phyloP scores from a whole-genome alignment of 2,113 vertebrate species.

The Trochalopteron elliotii region DNA sequence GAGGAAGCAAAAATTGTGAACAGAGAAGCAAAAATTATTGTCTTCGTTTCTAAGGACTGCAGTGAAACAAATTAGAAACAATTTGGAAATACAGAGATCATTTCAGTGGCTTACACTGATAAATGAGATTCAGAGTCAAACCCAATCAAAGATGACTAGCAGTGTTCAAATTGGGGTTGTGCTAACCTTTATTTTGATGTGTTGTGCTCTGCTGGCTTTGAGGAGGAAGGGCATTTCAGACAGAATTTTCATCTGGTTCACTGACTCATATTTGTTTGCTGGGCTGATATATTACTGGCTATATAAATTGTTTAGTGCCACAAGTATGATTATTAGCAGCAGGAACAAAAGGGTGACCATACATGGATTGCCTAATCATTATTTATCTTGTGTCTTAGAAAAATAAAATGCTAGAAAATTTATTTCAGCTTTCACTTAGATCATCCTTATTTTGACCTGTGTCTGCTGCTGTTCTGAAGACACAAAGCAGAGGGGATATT shows the following conservation, averaged over 20 bases:
- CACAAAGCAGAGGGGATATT: background rate
- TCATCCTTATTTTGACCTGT: background rate
- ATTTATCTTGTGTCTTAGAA: background rate
- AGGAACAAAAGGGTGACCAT: background rate
- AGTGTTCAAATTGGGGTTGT: background rate
- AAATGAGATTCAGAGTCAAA: slow-evolving; percentile 8
- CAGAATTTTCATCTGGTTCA: slow-evolving; percentile 13
- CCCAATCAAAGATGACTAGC: background rate
- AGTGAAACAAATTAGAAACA: background rate
- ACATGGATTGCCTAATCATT: background rate
- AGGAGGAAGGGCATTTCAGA: background rate
- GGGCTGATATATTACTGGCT: background rate
- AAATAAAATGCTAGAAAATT: slow-evolving; percentile 1
- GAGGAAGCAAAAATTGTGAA: background rate
- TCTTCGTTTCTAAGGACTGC: background rate
- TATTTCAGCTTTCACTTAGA: background rate
- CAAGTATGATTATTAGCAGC: slow-evolving; percentile 16
- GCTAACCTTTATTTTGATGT: slow-evolving; percentile 49
- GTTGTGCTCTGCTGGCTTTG: slow-evolving; percentile 8
- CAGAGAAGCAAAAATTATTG: background rate
- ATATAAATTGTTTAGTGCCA: background rate
- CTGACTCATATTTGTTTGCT: background rate
- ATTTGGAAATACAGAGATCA: background rate
- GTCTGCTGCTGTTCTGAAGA: background rate
- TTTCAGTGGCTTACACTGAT: background rate